Evolutionary conservation across 2,888 invertebrate species (phyloP).

Genomic region (Ecliptopera silaceata): DNA sequence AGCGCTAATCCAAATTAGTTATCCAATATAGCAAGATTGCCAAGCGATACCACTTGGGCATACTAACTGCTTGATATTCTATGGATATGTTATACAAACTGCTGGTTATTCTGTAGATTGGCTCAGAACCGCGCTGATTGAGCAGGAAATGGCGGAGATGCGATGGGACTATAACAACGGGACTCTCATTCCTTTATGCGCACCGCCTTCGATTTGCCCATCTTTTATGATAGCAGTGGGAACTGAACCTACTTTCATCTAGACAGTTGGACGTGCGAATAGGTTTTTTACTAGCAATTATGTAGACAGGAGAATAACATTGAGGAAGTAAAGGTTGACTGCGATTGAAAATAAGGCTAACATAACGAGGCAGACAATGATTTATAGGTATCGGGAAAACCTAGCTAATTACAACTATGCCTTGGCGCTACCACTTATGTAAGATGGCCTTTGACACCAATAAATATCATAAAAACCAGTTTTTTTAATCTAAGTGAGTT

Average conservation of each 20-base stretch:
- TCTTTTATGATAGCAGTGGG: conserved; percentile 2
- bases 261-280: too few relatives aligned
- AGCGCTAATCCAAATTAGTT: conserved; percentile 62
- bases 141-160: conserved; percentile 52
- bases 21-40: conserved; percentile 46
- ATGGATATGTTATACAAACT: not conserved
- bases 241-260: not conserved
- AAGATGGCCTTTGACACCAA: not conserved
- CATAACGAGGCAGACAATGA: too few relatives aligned
- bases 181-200: conserved; percentile 53
- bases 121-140: conserved; percentile 56
- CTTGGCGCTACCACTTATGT: too few relatives aligned
- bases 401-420: too few relatives aligned
- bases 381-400: too few relatives aligned
- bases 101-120: conserved; percentile 1
- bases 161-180: conserved; percentile 56
- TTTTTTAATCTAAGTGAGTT: not conserved
- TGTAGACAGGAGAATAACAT: too few relatives aligned
- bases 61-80: conserved; percentile 3
- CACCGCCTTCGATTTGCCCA: conserved; percentile 18
- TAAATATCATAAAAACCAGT: not conserved
- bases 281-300: too few relatives aligned
- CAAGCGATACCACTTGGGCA: conserved; percentile 26
- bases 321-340: too few relatives aligned
- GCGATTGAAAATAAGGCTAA: too few relatives aligned